phyloP scores from a whole-genome alignment of 2,113 vertebrate genomes.

The Seriola aureovittata region DNA sequence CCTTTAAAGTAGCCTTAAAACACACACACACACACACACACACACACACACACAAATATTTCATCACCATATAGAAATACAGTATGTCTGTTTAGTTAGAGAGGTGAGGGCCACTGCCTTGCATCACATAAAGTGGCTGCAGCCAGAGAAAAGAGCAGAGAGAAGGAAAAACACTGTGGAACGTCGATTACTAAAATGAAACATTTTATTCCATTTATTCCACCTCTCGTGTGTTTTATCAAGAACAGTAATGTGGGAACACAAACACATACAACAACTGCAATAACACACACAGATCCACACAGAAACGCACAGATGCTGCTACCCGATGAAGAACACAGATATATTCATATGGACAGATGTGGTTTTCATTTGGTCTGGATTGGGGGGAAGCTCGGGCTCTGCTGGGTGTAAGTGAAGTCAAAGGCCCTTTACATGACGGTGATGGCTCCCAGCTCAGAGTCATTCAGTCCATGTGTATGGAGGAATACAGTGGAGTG shows the following conservation, averaged over 20 bases:
- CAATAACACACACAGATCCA: neutral
- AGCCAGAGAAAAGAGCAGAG: neutral
- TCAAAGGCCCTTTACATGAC: neutral
- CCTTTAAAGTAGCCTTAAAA: neutral
- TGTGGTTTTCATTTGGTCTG: neutral
- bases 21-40: no score
- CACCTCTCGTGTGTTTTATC: no score
- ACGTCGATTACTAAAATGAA: neutral
- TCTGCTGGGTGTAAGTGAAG: neutral
- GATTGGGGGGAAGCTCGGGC: neutral
- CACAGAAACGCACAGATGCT: neutral
- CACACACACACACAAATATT: neutral
- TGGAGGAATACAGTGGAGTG: neutral
- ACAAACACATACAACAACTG: neutral
- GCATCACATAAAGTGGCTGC: neutral
- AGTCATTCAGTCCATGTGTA: neutral
- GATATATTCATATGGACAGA: neutral
- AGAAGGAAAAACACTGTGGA: neutral
- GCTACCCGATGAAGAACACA: neutral
- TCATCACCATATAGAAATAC: neutral
- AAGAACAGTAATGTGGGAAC: neutral
- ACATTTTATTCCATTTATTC: no score
- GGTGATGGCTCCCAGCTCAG: neutral
- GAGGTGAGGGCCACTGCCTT: conserved; percentile 11
- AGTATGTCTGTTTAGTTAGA: neutral